These are phyloP conservation scores for Hypanus sabinus DNA, from an alignment of 2,113 vertebrate genomes.

Conservation along the genomic window DNA sequence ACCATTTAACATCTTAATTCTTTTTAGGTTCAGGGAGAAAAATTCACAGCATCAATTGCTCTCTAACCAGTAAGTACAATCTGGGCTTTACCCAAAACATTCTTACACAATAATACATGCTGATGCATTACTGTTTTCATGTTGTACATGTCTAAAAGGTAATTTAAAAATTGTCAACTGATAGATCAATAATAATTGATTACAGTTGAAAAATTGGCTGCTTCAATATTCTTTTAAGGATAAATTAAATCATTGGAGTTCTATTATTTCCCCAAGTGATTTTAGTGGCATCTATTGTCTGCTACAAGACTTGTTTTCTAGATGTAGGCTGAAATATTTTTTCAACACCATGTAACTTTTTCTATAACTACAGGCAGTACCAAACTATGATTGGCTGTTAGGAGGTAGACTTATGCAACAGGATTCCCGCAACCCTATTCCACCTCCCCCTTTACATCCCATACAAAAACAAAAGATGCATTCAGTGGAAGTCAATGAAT, in stretches of 20 bases:
- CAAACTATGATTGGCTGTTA: too few species aligned
- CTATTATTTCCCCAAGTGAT: neutral
- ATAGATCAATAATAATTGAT: neutral
- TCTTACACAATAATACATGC: neutral
- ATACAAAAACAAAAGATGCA: too few species aligned
- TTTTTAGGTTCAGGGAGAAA: neutral
- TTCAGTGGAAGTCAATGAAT: too few species aligned
- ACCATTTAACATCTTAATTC: neutral
- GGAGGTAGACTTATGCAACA: too few species aligned
- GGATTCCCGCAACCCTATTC: too few species aligned
- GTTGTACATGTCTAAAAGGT: neutral
- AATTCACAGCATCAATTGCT: neutral
- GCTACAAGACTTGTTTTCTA: neutral
- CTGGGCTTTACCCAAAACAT: neutral
- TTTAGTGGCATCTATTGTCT: neutral
- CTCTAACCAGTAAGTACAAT: neutral
- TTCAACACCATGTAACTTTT: too few species aligned
- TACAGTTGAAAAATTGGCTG: neutral
- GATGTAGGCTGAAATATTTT: too few species aligned
- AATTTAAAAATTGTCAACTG: neutral
- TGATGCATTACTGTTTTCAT: neutral
- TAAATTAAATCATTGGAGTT: neutral
- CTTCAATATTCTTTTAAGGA: neutral
- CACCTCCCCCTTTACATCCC: too few species aligned
- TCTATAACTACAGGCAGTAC: too few species aligned